These are phyloP conservation scores for Micromys minutus DNA, from an alignment of 2,113 vertebrate species.

Conservation along the genomic window DNA sequence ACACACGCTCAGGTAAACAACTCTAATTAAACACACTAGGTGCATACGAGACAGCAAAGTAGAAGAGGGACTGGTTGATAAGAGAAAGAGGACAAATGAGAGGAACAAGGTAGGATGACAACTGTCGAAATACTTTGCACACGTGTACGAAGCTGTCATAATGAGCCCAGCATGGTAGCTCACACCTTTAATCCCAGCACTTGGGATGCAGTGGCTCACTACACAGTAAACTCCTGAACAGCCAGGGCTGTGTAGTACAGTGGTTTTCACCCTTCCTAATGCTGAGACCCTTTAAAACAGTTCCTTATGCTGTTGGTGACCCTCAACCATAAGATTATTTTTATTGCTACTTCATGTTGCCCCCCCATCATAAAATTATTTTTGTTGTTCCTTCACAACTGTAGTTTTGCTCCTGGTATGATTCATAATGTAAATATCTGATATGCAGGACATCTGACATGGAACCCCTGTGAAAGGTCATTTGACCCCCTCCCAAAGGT, in stretches of 20 bases:
- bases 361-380: background rate
- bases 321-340: background rate
- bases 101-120: background rate
- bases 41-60: background rate
- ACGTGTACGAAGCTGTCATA: background rate
- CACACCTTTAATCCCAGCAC: background rate
- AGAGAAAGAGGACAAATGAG: background rate
- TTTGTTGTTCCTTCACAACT: background rate
- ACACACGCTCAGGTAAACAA: background rate
- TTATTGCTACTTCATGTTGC: background rate
- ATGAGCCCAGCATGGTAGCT: background rate
- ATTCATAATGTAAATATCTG: background rate
- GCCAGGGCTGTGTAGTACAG: background rate
- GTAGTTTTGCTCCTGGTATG: background rate
- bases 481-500: background rate
- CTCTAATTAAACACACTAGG: background rate
- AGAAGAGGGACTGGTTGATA: background rate
- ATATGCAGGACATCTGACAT: background rate
- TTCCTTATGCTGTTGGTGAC: background rate
- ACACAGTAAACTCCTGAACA: background rate
- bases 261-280: background rate
- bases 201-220: background rate
- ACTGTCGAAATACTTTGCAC: background rate
- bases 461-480: background rate
- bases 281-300: background rate